Evolutionary conservation across 1,140 invertebrate species (phyloP).

Genomic region (Rhopalosiphum maidis): DNA sequence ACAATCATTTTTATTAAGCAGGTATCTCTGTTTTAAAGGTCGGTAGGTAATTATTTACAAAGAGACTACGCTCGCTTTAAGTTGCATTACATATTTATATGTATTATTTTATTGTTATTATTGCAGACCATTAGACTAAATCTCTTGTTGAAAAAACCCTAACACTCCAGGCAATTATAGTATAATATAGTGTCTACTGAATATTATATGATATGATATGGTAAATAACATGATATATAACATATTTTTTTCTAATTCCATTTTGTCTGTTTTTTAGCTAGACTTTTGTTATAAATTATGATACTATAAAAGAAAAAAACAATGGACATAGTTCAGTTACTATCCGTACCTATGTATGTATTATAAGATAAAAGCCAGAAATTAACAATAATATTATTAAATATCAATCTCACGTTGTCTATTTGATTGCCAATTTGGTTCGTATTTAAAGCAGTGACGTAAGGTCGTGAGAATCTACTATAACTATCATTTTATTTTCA

Average conservation of each 20-base stretch:
- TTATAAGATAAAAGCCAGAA: background rate
- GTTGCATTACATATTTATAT: background rate
- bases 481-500: background rate
- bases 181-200: background rate
- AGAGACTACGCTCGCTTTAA: background rate
- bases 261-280: slow-evolving; percentile 11
- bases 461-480: too few species aligned
- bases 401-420: slow-evolving; percentile 7
- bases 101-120: background rate
- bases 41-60: background rate
- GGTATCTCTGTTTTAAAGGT: background rate
- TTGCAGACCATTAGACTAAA: background rate
- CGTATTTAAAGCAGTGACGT: too few species aligned
- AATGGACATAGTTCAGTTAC: background rate
- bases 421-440: background rate
- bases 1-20: background rate
- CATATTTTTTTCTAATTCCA: background rate
- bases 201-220: background rate
- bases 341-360: background rate
- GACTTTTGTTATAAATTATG: background rate
- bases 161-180: background rate
- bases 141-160: background rate
- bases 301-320: background rate
- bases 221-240: too few species aligned
- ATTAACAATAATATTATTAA: background rate